phyloP scores from a whole-genome alignment of 2,797 vertebrate species.

The Microtus californicus region DNA sequence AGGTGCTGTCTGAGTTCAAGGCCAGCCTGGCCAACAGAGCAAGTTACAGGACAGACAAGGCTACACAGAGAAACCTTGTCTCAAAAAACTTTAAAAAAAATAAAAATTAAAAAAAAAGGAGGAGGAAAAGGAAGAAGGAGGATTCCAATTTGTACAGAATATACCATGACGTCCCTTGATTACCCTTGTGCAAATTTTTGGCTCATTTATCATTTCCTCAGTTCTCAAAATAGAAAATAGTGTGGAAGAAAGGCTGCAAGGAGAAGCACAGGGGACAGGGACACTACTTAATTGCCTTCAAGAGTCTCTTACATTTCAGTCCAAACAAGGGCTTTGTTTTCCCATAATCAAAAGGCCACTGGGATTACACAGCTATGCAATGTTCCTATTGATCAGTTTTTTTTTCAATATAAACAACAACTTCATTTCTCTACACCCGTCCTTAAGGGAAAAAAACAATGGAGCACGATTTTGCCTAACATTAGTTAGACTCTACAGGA shows the following conservation, averaged over 20 bases:
- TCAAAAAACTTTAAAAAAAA: background rate
- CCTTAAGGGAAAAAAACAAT: constrained; percentile 61
- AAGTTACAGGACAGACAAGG: background rate
- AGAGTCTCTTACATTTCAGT: background rate
- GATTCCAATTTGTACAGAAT: constrained; percentile 33
- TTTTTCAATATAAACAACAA: constrained; percentile 49
- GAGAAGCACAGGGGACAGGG: background rate
- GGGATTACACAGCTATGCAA: constrained; percentile 39
- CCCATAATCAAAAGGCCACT: constrained; percentile 20
- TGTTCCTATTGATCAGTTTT: constrained; percentile 41
- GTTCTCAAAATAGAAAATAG: constrained; percentile 15
- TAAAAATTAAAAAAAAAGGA: background rate
- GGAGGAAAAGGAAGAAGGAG: background rate
- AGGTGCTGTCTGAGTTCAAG: background rate
- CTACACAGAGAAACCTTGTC: background rate
- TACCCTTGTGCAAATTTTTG: constrained; percentile 12
- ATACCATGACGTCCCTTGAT: constrained; percentile 32
- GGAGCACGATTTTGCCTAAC: constrained; percentile 33
- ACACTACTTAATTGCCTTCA: background rate
- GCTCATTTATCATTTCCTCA: constrained; percentile 17
- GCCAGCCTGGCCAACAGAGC: background rate
- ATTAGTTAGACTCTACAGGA: constrained; percentile 22
- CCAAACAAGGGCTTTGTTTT: constrained; percentile 3
- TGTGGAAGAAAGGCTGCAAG: background rate
- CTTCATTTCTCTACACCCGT: constrained; percentile 46